A percentile compares a stretch with the other conserved stretches of the same genome.
Conservation (phyloP, 1,140 invertebrate genomes). For the Charaxes varanes region DNA sequence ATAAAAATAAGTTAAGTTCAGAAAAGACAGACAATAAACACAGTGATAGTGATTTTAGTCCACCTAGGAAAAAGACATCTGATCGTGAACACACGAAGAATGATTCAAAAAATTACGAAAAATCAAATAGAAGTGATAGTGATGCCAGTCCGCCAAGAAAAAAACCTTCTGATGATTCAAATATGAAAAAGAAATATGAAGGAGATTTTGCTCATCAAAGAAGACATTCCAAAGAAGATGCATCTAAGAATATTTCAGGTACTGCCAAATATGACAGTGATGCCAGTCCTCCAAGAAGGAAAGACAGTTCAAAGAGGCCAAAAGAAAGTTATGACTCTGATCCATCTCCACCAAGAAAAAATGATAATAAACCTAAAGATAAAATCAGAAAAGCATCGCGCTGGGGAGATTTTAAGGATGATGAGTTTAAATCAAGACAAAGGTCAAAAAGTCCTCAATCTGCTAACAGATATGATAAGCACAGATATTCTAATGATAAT, state of each 20-base stretch:
- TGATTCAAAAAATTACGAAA: conserved; percentile 6
- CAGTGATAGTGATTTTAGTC: conserved; percentile 47
- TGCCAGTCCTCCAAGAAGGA: conserved; percentile 15
- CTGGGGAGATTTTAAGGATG: conserved; percentile 1
- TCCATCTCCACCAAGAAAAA: conserved; percentile 16
- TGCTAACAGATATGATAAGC: neutral
- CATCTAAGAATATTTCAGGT: too few relatives aligned
- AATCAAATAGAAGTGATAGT: conserved; percentile 8
- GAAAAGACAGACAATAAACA: conserved; percentile 26
- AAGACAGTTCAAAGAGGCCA: too few relatives aligned
- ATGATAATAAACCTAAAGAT: conserved; percentile 16
- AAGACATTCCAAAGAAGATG: conserved; percentile 5
- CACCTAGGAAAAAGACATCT: too few relatives aligned
- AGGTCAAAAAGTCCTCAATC: conserved; percentile 1
- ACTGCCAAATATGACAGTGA: too few relatives aligned
- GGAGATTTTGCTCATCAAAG: conserved; percentile 47
- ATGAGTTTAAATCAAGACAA: neutral
- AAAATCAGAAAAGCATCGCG: conserved; percentile 8
- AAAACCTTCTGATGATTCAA: conserved; percentile 15
- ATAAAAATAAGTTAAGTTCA: conserved; percentile 20
- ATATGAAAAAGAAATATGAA: conserved; percentile 19
- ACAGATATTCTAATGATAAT: neutral
- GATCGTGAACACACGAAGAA: too few relatives aligned
- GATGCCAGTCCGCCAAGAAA: conserved; percentile 13
- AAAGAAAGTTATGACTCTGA: too few relatives aligned